Conservation (phyloP, 2,113 vertebrate genomes). For the Malurus alboscapulatus region DNA sequence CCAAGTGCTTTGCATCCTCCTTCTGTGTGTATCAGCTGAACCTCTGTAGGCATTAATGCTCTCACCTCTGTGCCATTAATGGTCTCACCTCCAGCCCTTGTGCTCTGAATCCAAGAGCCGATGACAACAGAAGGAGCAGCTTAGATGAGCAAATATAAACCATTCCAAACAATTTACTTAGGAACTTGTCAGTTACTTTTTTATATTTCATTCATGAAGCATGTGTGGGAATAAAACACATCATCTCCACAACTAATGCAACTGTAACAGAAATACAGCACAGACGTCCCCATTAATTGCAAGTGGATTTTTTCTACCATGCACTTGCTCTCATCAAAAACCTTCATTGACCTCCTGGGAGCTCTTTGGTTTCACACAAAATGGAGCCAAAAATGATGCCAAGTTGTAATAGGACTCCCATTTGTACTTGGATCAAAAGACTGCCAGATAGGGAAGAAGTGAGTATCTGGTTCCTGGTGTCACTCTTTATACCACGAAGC, state of each 20-base stretch:
- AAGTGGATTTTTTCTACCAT: neutral
- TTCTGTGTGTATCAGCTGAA: neutral
- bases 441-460: neutral
- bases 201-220: neutral
- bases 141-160: neutral
- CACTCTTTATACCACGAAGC: conserved; percentile 4
- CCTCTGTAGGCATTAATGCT: neutral
- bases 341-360: neutral
- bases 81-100: neutral
- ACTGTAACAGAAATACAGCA: neutral
- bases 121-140: neutral
- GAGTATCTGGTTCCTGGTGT: conserved; percentile 11
- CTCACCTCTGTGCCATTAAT: neutral
- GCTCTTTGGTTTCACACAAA: neutral
- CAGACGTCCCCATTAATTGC: neutral
- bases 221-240: neutral
- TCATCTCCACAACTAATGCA: neutral
- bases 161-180: neutral
- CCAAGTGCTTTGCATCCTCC: neutral
- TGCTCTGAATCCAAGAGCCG: neutral
- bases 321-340: neutral
- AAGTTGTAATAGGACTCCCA: neutral
- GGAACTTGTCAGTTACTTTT: neutral
- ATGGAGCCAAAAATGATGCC: neutral
- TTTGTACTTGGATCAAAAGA: neutral